Evolutionary conservation across 2,113 vertebrate genomes (phyloP), one percentile per base, ranked within the genome.

Genomic region (Salvelinus alpinus): DNA sequence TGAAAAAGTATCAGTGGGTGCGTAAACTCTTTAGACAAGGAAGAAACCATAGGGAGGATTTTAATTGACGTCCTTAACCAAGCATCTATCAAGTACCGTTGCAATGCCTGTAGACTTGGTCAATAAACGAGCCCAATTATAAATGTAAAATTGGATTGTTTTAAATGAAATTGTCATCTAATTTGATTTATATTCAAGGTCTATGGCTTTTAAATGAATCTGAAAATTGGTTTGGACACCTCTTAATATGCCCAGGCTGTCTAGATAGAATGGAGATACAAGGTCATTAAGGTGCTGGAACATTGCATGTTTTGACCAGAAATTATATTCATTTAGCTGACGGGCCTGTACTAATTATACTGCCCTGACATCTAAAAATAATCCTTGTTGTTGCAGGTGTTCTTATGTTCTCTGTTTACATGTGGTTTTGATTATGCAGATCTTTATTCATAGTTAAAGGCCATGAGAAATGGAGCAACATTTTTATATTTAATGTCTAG

Each of bases 41-140:
- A 67, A 47, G 60, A 25, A 22, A 13, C 9, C 22, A 20, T 25
- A 69, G 4, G 8, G 29, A 8, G 1, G 29, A 3, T 22, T 70
- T 31, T 60, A 38, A 73, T n/a, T 76, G 74, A 70, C 57, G 25
- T 4, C 18, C 68, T 47, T n/a, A 34, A 64, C 60, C 38, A 76
- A 75, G 48, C 64, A 48, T 72, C 71, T 75, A 64, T 38, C 65
- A 71, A 20, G 11, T n/a, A 22, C 11, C 22, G 0, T 24, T 24
- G 13, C 20, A 31, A 57, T 71, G 8, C 66, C 38, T 59, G 34
- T 2, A 31, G 0, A 51, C 11, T 8, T 34, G 76, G 76, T 81
- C 82, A 57, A 82, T 77, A 59, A n/a, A 66, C 60, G 75, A 75
- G 84, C 84, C 78, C 75, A 75, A 64, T 84, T 77, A 77, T 73